Base-by-base conservation (phyloP, 2,888 invertebrate species). In the Drosophila subquinaria region DNA sequence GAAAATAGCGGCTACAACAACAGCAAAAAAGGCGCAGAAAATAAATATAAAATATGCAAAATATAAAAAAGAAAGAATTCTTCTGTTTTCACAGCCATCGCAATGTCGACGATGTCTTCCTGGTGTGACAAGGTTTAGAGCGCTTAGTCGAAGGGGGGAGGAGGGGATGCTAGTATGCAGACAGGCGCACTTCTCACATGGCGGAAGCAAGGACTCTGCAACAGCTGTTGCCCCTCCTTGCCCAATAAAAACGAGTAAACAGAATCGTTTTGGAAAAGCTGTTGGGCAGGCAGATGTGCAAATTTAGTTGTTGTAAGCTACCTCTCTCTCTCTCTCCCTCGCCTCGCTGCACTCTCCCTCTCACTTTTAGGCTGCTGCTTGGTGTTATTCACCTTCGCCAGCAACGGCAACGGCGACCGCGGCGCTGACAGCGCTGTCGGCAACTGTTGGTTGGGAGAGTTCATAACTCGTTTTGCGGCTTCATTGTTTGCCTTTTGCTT, bases 401-500 rank as follows among this genome's bases (percentile, higher is more conserved):
- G 35, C 52, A 50, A 36, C 57, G 53, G 35, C 52, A 50, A 36
- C 57, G 30, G 3, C 38, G 59, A 33, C 51, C 6, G 42, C 52
- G 52, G 15, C 66, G 20, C 11, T 15, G 59, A 17, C 62, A 20
- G 33, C 48, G 56, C 17, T 33, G 15, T 43, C 61, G 52, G 17
- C 73, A 59, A 65, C 50, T 56, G 55, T 17, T 65, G 36, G 40
- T 40, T 73, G 56, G 42, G 36, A 66, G 40, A 53, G 55, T 38
- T 67, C 79, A 78, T 84, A 87, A 82, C 82, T 87, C 70, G 82
- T 77, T 88, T 86, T 76, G 81, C 73, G 76, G 76, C 82, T 76
- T 79, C 64, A 82, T 80, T 85, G 75, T 75, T 72, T 72, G 79
- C 72, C 60, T 79, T 59, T 74, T 67, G 69, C 61, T 61, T 66